phyloP scores from a whole-genome alignment of 2,113 vertebrate genomes.

The Pampusana beccarii region DNA sequence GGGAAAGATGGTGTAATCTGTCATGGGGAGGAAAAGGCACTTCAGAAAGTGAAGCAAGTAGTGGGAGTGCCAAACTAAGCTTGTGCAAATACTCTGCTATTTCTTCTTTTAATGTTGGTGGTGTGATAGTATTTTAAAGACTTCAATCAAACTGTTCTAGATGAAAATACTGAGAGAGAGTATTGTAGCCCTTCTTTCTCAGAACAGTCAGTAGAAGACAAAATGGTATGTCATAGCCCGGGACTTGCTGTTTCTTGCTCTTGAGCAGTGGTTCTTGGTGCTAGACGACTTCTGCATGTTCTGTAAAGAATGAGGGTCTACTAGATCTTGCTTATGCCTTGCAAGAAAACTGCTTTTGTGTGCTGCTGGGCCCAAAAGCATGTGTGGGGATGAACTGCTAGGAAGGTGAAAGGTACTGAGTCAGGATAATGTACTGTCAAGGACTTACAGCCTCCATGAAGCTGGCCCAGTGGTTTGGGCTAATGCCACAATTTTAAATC shows the following conservation, averaged over 20 bases:
- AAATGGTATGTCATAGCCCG: neutral
- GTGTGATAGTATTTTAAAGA: neutral
- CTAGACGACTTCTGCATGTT: neutral
- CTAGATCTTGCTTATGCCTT: neutral
- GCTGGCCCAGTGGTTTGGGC: neutral
- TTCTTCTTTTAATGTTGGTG: neutral
- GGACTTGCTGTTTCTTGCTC: neutral
- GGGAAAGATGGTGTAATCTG: neutral
- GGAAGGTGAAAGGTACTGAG: neutral
- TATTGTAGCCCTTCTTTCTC: neutral
- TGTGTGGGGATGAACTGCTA: neutral
- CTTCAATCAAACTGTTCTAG: neutral
- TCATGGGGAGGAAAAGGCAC: neutral
- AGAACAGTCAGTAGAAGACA: neutral
- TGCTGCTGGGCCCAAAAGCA: neutral
- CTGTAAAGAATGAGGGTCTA: neutral
- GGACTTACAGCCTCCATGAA: fast-evolving
- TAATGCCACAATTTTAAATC: neutral
- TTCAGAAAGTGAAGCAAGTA: neutral
- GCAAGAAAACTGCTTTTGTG: neutral
- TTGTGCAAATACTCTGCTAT: neutral
- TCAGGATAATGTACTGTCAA: neutral
- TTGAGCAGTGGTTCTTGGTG: neutral
- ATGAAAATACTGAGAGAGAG: neutral
- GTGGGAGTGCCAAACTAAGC: neutral